Evolutionary conservation across 2,113 vertebrate genomes (phyloP).

Genomic region (Pseudopipra pipra): DNA sequence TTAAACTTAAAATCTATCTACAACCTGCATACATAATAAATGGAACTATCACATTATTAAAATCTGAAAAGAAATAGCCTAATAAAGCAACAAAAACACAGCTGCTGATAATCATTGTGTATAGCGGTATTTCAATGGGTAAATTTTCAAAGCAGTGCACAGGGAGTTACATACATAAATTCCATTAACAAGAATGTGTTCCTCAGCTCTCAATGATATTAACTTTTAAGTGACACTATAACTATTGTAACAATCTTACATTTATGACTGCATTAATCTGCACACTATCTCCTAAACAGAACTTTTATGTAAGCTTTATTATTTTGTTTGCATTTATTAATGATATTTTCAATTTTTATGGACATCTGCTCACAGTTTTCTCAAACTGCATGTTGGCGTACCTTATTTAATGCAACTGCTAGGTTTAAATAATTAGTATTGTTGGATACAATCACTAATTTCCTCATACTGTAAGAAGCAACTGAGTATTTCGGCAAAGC

Average conservation of each 20-base stretch:
- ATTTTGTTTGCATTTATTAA: conserved; percentile 48
- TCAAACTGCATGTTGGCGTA: conserved; percentile 33
- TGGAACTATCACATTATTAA: conserved; percentile 30
- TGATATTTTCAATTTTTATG: conserved; percentile 60
- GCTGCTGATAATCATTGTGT: background rate
- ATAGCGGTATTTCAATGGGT: conserved; percentile 42
- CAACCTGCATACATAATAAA: background rate
- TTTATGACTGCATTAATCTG: conserved; percentile 53
- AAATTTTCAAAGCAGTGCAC: conserved; percentile 47
- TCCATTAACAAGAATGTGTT: conserved; percentile 56
- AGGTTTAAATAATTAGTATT: conserved; percentile 72
- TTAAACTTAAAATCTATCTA: conserved; percentile 35
- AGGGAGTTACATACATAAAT: conserved; percentile 61
- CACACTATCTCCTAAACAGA: conserved; percentile 13
- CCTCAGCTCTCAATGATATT: conserved; percentile 47
- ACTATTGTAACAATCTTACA: conserved; percentile 49
- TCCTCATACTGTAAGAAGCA: conserved; percentile 66
- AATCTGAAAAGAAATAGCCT: conserved; percentile 43
- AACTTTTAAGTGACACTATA: conserved; percentile 63
- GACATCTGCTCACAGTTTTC: conserved; percentile 40
- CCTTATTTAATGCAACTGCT: conserved; percentile 56
- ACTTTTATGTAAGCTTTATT: conserved; percentile 13
- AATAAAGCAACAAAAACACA: conserved; percentile 47
- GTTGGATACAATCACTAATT: conserved; percentile 68
- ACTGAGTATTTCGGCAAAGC: conserved; percentile 73